A percentile compares a stretch with the other conserved stretches of the same genome.
Evolutionary conservation across 92 coral and sea anemone genomes (phyloP).

Genomic region (Pocillopora meandrina): DNA sequence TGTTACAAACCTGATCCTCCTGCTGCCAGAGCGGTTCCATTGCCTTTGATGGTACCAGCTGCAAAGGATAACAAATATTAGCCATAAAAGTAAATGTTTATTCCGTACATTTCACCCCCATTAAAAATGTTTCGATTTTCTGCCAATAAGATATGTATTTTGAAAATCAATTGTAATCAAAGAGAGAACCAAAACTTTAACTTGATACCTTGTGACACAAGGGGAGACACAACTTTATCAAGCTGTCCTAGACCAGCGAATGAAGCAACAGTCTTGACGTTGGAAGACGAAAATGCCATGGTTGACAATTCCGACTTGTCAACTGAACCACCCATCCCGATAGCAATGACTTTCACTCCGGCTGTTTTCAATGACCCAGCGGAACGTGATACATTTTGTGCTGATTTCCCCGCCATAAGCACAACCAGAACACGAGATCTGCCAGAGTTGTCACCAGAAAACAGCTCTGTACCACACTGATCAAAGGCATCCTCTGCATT

Average conservation of each 20-base stretch:
- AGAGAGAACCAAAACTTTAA: no score
- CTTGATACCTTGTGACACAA: no score
- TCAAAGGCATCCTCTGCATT: slow-evolving; percentile 35
- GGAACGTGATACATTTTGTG: slow-evolving; percentile 62
- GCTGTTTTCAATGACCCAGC: slow-evolving; percentile 61
- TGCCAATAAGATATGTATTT: no score
- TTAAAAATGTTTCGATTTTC: no score
- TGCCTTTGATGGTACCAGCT: no score
- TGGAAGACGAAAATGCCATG: slow-evolving; percentile 30
- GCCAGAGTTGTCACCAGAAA: slow-evolving; percentile 27
- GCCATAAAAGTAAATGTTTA: no score
- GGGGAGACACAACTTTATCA: no score
- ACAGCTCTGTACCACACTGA: slow-evolving; percentile 24
- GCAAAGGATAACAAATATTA: no score
- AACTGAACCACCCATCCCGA: slow-evolving; percentile 63
- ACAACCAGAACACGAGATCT: slow-evolving; percentile 68
- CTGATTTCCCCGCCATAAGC: slow-evolving; percentile 77
- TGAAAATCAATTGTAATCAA: no score
- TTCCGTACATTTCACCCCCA: no score
- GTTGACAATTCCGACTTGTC: slow-evolving; percentile 28
- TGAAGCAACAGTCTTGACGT: slow-evolving; percentile 2
- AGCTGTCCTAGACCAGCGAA: slow-evolving; percentile 1
- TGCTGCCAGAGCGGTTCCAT: no score
- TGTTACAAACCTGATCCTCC: no score
- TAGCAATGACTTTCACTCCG: slow-evolving; percentile 72